These are phyloP conservation scores for Pyrochroa serraticornis DNA, from an alignment of 2,888 invertebrate species.

Conservation along the genomic window DNA sequence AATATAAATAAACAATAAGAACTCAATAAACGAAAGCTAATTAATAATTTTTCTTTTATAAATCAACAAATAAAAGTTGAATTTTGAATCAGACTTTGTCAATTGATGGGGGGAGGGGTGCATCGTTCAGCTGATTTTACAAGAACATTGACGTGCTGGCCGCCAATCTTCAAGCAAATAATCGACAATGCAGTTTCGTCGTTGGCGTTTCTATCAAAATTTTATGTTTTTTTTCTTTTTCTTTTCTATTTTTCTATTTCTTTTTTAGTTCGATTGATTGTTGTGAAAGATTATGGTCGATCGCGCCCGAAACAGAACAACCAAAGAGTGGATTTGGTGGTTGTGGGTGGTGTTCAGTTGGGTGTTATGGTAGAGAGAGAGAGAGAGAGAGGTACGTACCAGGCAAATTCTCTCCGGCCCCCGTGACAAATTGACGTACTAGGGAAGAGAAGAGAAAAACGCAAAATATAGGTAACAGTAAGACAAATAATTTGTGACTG, in stretches of 20 bases:
- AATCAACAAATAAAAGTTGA: slow-evolving; percentile 34
- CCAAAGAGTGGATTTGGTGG: slow-evolving; percentile 55
- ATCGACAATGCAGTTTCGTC: slow-evolving; percentile 28
- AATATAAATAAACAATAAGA: slow-evolving; percentile 38
- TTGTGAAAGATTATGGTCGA: slow-evolving; percentile 16
- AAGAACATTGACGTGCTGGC: slow-evolving; percentile 31
- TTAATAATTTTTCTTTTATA: slow-evolving; percentile 26
- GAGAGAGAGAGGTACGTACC: slow-evolving; percentile 57
- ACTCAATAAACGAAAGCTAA: slow-evolving; percentile 42
- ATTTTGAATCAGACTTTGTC: slow-evolving; percentile 50
- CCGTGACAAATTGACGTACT: slow-evolving; percentile 62
- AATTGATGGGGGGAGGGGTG: slow-evolving; percentile 55
- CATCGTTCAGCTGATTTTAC: slow-evolving; percentile 38
- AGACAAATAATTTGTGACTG: slow-evolving; percentile 53
- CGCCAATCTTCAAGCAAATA: slow-evolving; percentile 31
- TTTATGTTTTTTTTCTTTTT: neutral
- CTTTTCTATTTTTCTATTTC: neutral
- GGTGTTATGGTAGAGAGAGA: slow-evolving; percentile 55
- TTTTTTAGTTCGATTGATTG: slow-evolving; percentile 1
- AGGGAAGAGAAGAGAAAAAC: slow-evolving; percentile 60
- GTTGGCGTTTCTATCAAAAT: slow-evolving; percentile 15
- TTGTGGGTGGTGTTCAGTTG: slow-evolving; percentile 56
- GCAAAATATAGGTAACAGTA: slow-evolving; percentile 60
- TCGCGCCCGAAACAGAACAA: slow-evolving; percentile 56
- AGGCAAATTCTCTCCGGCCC: slow-evolving; percentile 61